phyloP scores from a whole-genome alignment of 1,140 invertebrate species.

The Cherax destructor region DNA sequence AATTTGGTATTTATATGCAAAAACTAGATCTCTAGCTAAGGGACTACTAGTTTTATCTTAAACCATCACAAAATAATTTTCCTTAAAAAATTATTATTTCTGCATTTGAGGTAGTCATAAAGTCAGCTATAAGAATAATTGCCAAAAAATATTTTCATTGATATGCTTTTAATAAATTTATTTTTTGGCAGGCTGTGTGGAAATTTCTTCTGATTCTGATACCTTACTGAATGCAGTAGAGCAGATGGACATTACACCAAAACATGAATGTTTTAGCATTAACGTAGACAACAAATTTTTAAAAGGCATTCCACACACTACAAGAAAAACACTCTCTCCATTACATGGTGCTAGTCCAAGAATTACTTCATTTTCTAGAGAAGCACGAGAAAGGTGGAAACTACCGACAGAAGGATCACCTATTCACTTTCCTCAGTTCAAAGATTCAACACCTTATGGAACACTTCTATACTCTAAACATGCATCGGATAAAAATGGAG shows the following conservation, averaged over 20 bases:
- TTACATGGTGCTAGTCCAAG: neutral
- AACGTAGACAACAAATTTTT: neutral
- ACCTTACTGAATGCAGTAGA: constrained; percentile 2
- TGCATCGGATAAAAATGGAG: neutral
- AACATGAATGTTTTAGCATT: neutral
- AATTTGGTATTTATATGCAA: too few relatives aligned
- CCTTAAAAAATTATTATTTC: too few relatives aligned
- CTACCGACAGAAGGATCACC: neutral
- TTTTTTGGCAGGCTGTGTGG: constrained; percentile 19
- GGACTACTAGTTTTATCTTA: too few relatives aligned
- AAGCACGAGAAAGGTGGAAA: neutral
- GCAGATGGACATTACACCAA: constrained; percentile 10
- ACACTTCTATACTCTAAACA: neutral
- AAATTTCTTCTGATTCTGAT: constrained; percentile 6
- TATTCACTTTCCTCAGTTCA: neutral
- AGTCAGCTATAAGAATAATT: too few relatives aligned
- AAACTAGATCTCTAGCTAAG: too few relatives aligned
- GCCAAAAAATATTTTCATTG: too few relatives aligned
- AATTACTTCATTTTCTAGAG: too few relatives aligned
- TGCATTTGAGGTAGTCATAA: too few relatives aligned
- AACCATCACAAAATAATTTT: too few relatives aligned
- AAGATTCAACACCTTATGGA: neutral
- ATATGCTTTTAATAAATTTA: too few relatives aligned
- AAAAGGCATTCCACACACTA: neutral
- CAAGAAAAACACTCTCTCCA: neutral